Percentiles rank a stretch among this genome's conserved stretches.
Conservation (phyloP, 2,888 invertebrate species). For the Platycheirus rosarum region DNA sequence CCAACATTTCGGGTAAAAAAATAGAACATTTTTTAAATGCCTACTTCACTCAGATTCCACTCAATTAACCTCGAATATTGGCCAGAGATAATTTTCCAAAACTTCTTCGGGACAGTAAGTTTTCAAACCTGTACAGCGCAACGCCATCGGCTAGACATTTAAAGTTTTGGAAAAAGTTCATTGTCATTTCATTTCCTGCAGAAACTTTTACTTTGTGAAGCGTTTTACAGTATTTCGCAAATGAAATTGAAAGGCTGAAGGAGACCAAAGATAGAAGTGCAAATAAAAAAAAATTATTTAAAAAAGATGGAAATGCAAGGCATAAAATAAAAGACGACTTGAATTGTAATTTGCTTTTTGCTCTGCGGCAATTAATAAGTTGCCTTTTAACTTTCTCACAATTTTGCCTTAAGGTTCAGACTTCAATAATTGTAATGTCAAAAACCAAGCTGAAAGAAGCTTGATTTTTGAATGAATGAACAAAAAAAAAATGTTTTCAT, state of each 20-base stretch:
- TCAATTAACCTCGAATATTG: constrained; percentile 67
- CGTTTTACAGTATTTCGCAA: constrained; percentile 62
- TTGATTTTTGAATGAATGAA: background rate
- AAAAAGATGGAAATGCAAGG: constrained; percentile 14
- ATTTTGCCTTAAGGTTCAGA: constrained; percentile 60
- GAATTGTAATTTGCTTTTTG: constrained; percentile 67
- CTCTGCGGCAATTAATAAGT: constrained; percentile 71
- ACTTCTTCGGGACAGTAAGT: constrained; percentile 55
- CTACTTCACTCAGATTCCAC: constrained; percentile 42
- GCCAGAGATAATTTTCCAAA: constrained; percentile 44
- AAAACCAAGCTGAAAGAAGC: constrained; percentile 15
- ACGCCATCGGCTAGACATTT: constrained; percentile 67
- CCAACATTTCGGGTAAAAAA: background rate
- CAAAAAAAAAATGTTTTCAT: too few species aligned
- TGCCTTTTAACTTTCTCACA: constrained; percentile 58
- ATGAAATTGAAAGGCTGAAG: constrained; percentile 65
- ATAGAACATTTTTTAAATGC: constrained; percentile 2
- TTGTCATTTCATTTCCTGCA: constrained; percentile 70
- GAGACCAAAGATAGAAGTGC: background rate
- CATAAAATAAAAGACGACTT: constrained; percentile 50
- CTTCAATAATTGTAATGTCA: constrained; percentile 63
- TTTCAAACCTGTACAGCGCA: constrained; percentile 36
- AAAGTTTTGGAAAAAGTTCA: constrained; percentile 69
- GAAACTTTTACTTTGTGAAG: constrained; percentile 69
- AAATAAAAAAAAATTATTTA: constrained; percentile 1